Percentiles rank a stretch among this genome's conserved stretches.
These are phyloP conservation scores for Rattus rattus DNA, from an alignment of 2,113 vertebrate genomes.

Conservation along the genomic window DNA sequence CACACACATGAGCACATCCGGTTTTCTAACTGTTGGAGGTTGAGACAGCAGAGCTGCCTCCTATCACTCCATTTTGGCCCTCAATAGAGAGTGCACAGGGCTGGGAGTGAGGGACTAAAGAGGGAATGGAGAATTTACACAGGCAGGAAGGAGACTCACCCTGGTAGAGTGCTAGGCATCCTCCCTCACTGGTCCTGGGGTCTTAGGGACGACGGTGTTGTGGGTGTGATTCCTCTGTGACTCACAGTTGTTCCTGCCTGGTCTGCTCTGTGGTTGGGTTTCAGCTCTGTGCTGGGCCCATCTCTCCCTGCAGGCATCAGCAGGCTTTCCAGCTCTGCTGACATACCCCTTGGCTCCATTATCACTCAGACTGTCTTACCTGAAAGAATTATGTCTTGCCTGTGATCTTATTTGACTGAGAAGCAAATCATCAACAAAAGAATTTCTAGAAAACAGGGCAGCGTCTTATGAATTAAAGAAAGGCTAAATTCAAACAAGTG, in stretches of 20 bases:
- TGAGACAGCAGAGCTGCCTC: not conserved
- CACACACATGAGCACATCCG: not conserved
- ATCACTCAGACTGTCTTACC: not conserved
- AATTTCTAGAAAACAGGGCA: not conserved
- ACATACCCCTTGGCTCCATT: not conserved
- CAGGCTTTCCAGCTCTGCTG: not conserved
- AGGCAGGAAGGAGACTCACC: no score
- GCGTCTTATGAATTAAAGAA: not conserved
- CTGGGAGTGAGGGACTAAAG: not conserved
- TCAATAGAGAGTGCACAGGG: not conserved
- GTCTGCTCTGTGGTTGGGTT: not conserved
- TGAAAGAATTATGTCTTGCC: not conserved
- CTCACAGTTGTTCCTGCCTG: not conserved
- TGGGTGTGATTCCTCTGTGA: not conserved
- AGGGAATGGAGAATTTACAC: not conserved
- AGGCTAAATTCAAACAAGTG: not conserved
- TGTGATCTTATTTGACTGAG: not conserved
- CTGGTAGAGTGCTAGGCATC: not conserved
- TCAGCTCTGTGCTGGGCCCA: accelerated
- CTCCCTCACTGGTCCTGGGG: not conserved
- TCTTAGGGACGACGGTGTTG: not conserved
- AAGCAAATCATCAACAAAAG: not conserved
- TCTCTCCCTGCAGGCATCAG: not conserved
- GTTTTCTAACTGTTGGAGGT: not conserved
- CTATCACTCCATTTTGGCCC: not conserved